A percentile compares a stretch with the other conserved stretches of the same genome.
Conservation (phyloP, 2,797 vertebrate species). For the Spatula clypeata region DNA sequence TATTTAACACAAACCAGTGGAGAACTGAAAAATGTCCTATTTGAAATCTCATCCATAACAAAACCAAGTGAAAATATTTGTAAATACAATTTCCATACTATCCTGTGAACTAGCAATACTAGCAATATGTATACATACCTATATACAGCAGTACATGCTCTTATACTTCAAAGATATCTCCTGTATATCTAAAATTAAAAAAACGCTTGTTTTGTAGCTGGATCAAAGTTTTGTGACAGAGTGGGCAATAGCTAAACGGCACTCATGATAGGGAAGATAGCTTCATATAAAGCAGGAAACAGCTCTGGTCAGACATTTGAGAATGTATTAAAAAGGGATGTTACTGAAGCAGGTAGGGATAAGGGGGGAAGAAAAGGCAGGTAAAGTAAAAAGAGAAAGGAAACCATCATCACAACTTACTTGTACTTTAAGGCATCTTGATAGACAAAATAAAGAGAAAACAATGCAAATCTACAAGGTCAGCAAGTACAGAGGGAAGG, state of each 20-base stretch:
- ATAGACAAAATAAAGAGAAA: not conserved
- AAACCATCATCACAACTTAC: not conserved
- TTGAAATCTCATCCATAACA: not conserved
- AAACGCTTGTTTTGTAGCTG: not conserved
- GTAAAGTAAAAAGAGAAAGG: not conserved
- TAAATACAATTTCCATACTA: not conserved
- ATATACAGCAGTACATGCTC: not conserved
- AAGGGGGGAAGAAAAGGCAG: not conserved
- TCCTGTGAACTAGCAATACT: not conserved
- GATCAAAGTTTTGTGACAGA: not conserved
- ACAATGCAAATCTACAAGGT: not conserved
- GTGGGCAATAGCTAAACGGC: not conserved
- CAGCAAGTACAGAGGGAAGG: not conserved
- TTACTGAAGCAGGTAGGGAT: not conserved
- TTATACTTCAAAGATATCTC: not conserved
- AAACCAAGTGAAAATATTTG: not conserved
- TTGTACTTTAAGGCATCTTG: not conserved
- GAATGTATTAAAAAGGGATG: not conserved
- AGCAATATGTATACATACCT: accelerated
- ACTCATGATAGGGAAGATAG: not conserved
- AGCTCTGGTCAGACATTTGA: not conserved
- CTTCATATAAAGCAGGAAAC: not conserved
- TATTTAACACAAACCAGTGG: not conserved
- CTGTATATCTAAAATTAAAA: not conserved
- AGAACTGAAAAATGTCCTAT: not conserved